phyloP scores from a whole-genome alignment of 2,888 invertebrate genomes.

The Pollenia griseotomentosa region DNA sequence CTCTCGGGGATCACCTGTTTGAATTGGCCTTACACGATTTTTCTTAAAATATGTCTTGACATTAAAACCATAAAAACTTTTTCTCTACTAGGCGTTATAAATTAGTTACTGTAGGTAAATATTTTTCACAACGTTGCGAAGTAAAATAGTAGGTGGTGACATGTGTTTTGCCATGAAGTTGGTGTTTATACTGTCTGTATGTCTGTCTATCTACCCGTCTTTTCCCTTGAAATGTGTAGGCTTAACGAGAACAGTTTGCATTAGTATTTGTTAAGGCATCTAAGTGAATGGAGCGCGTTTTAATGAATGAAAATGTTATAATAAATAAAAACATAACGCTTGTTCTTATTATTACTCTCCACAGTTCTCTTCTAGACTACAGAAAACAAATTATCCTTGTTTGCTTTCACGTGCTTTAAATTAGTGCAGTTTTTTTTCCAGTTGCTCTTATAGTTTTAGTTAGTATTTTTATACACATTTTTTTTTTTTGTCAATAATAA shows the following conservation, averaged over 20 bases:
- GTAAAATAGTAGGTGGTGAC: too few species aligned
- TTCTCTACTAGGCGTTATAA: too few species aligned
- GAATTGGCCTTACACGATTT: too few species aligned
- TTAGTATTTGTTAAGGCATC: not conserved
- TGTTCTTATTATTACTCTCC: not conserved
- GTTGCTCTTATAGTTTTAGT: not conserved
- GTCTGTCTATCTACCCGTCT: too few species aligned
- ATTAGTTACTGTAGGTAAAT: too few species aligned
- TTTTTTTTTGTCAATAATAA: not conserved
- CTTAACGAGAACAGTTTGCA: not conserved
- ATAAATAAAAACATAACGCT: not conserved
- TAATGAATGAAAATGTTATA: not conserved
- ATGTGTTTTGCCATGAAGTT: too few species aligned
- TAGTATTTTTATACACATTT: not conserved
- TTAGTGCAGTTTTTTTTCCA: conserved; percentile 31
- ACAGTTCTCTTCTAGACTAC: not conserved
- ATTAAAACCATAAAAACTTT: too few species aligned
- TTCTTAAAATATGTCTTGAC: too few species aligned
- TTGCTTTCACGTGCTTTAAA: conserved; percentile 64
- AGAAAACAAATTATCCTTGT: conserved; percentile 45
- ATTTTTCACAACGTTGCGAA: too few species aligned
- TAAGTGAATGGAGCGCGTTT: not conserved
- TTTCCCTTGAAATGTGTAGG: too few species aligned
- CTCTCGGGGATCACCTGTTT: too few species aligned
- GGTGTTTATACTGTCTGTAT: too few species aligned